Evolutionary conservation across 2,888 invertebrate species (phyloP).

Genomic region (Listrodromus nycthemerus): DNA sequence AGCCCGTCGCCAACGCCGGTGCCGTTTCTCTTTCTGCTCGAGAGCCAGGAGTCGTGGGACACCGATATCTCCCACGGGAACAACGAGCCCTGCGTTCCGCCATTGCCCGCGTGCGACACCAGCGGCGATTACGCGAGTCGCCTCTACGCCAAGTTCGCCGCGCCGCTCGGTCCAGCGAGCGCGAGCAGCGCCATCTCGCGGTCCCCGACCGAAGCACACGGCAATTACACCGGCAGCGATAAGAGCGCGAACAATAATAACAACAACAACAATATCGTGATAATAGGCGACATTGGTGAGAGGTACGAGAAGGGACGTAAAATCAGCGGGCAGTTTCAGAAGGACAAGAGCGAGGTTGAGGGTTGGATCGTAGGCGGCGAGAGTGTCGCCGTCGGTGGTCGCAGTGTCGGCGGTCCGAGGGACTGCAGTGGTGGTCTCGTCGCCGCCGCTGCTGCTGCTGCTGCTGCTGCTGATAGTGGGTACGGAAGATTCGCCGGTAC

Average conservation of each 20-base stretch:
- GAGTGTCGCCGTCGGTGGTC: slow-evolving; percentile 75
- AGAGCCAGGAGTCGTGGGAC: slow-evolving; percentile 75
- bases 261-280: slow-evolving; percentile 62
- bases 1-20: slow-evolving; percentile 69
- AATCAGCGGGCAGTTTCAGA: slow-evolving; percentile 42
- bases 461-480: slow-evolving; percentile 76
- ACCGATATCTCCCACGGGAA: slow-evolving; percentile 38
- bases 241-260: slow-evolving; percentile 70
- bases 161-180: slow-evolving; percentile 44
- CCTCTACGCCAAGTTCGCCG: slow-evolving; percentile 42
- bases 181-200: slow-evolving; percentile 43
- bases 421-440: slow-evolving; percentile 64
- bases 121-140: slow-evolving; percentile 49
- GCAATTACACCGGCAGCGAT: slow-evolving; percentile 59
- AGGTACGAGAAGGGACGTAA: slow-evolving; percentile 44
- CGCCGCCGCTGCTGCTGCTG: slow-evolving; percentile 72
- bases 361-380: slow-evolving; percentile 65
- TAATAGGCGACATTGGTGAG: slow-evolving; percentile 60
- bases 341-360: slow-evolving; percentile 52
- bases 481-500: slow-evolving; percentile 28
- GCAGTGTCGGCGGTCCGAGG: slow-evolving; percentile 38
- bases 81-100: slow-evolving; percentile 41
- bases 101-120: slow-evolving; percentile 26
- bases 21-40: slow-evolving; percentile 80
- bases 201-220: slow-evolving; percentile 37